Percentiles rank a stretch among this genome's conserved stretches.
phyloP scores from a whole-genome alignment of 2,113 vertebrate genomes.

The Lethenteron camtschaticum region DNA sequence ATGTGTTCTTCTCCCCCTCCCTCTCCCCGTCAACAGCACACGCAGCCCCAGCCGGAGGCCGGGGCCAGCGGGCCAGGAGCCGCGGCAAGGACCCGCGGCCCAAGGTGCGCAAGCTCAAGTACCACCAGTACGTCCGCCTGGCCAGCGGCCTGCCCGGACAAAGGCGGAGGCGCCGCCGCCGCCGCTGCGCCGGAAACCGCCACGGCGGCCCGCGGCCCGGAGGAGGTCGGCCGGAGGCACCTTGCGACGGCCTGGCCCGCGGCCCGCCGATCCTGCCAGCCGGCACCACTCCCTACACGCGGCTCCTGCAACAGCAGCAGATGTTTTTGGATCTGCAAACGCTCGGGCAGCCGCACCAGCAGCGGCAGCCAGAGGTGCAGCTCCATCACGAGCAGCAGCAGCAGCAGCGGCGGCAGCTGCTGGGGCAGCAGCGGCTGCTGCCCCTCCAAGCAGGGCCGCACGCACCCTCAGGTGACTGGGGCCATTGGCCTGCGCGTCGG shows the following conservation, averaged over 20 bases:
- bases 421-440: too few species aligned
- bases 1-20: too few species aligned
- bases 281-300: slow-evolving; percentile 32
- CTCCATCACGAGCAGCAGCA: not conserved
- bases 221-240: slow-evolving; percentile 4
- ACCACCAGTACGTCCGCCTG: slow-evolving; percentile 67
- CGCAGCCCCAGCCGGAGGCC: too few species aligned
- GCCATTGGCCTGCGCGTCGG: too few species aligned
- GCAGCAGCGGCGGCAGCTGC: too few species aligned
- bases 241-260: not conserved
- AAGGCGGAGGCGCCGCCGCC: slow-evolving; percentile 12
- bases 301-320: slow-evolving; percentile 43
- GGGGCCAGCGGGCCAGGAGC: too few species aligned
- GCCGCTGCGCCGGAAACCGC: too few species aligned
- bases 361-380: slow-evolving; percentile 10
- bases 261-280: slow-evolving; percentile 8
- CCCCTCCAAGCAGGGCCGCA: too few species aligned
- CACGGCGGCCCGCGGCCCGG: slow-evolving; percentile 9
- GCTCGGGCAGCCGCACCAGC: slow-evolving; percentile 32
- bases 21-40: too few species aligned
- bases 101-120: slow-evolving; percentile 49
- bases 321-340: slow-evolving; percentile 34
- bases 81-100: slow-evolving; percentile 30
- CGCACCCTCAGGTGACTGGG: too few species aligned
- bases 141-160: slow-evolving; percentile 23